A percentile compares a stretch with the other conserved stretches of the same genome.
Evolutionary conservation across 1,140 invertebrate species (phyloP).

Genomic region (Ceratitis capitata): DNA sequence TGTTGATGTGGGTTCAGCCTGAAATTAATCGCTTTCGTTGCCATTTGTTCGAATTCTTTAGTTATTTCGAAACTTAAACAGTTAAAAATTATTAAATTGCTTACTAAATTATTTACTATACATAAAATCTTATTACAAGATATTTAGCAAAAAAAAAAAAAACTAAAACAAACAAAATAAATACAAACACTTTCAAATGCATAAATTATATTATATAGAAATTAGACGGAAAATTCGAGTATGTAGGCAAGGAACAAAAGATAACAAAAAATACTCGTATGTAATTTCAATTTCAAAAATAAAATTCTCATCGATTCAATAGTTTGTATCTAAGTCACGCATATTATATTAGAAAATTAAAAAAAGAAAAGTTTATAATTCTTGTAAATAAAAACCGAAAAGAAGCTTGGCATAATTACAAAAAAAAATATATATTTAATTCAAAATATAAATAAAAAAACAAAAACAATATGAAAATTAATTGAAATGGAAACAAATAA

Average conservation of each 20-base stretch:
- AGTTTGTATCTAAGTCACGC: not conserved
- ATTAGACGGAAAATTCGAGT: not conserved
- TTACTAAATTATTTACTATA: not conserved
- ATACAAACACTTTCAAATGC: not conserved
- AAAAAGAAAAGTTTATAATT: slow-evolving; percentile 11
- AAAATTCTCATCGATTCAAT: slow-evolving; percentile 33
- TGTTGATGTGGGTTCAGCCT: no score
- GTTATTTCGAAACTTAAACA: not conserved
- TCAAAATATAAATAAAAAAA: not conserved
- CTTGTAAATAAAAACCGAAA: slow-evolving; percentile 35
- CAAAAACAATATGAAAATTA: not conserved
- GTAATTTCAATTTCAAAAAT: slow-evolving; percentile 25
- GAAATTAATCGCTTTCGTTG: not conserved
- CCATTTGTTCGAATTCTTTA: not conserved
- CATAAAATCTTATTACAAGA: not conserved
- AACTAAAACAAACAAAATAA: not conserved
- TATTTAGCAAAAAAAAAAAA: not conserved
- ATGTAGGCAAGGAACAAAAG: slow-evolving; percentile 8
- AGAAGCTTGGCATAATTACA: slow-evolving; percentile 17
- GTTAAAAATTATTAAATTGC: not conserved
- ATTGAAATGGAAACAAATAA: slow-evolving; percentile 10
- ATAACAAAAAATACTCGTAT: no score
- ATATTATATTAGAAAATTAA: not conserved
- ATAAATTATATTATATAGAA: not conserved
- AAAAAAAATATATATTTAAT: slow-evolving; percentile 22